Base-by-base conservation (phyloP, 2,113 vertebrate species). In the Rousettus leschenaultii region DNA sequence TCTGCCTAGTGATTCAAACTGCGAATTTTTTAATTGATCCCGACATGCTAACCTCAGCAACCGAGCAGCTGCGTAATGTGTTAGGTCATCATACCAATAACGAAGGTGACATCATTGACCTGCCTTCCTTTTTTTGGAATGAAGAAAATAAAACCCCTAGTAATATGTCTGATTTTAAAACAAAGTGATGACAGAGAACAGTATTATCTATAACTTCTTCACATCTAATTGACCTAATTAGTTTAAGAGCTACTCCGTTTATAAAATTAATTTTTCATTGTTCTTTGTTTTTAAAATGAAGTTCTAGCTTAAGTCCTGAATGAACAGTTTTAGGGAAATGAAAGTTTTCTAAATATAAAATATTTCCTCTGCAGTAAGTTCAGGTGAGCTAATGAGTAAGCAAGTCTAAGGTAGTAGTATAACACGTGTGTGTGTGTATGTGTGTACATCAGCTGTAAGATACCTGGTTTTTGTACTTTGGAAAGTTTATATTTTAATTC, bases 91-190 rank as follows among this genome's bases (percentile, higher is more conserved):
- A 2, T 48, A 74, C 51, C 12, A 55, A 40, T 66, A 78, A 93
- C 77, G 75, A 80, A 59, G 38, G 26, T 48, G 89, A 53, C 59
- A 82, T 65, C 12, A 0, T 30, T 26, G 28, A 13, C 38, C 51
- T 78, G 57, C 24, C 92, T 87, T 40, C 35, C 38, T 80, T 85
- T 97, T 96, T 96, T 92, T 59, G 57, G 38, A 51, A 61, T 84
- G 28, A 53, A 61, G 80, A 7, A 66, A 38, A 43, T 38, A 55
- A 71, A 70, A 84, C 24, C 38, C 16, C 26, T 90, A 73, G 73
- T 95, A 93, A 77, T 86, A 59, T 40, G 40, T 94, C 55, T 93
- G 70, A 97, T 91, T 97, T 97, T 93, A 84, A 95, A 92, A 68
- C 26, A 89, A 95, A 87, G 45, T 93, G 33, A 82, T 96, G 70